Conservation (phyloP, 2,113 vertebrate species). For the Lampris incognitus region DNA sequence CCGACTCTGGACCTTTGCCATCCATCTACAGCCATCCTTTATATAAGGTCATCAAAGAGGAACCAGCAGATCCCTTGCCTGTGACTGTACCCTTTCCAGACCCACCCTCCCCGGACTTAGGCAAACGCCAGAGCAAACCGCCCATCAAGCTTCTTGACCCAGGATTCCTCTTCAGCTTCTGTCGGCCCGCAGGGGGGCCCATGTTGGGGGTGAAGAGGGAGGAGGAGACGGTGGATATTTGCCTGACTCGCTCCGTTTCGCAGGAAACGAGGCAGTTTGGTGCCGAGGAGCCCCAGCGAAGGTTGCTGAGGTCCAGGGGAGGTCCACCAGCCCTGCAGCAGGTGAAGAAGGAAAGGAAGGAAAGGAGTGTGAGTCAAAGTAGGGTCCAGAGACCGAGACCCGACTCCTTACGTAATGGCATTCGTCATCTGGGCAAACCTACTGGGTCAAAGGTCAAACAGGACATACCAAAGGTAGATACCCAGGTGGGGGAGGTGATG, state of each 20-base stretch:
- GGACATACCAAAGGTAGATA: conserved; percentile 67
- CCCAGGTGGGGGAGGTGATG: neutral
- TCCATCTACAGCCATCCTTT: conserved; percentile 75
- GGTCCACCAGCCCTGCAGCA: conserved; percentile 32
- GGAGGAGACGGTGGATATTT: conserved; percentile 84
- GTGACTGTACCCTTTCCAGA: conserved; percentile 66
- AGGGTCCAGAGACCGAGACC: conserved; percentile 35
- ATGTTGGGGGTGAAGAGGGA: conserved; percentile 79
- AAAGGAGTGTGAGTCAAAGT: conserved; percentile 59
- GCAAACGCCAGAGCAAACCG: conserved; percentile 85
- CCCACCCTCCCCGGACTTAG: conserved; percentile 75
- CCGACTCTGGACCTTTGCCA: conserved; percentile 52
- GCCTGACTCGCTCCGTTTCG: conserved; percentile 79
- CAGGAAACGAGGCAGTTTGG: conserved; percentile 59
- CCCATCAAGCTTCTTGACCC: conserved; percentile 85
- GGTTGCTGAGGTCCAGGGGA: conserved; percentile 60
- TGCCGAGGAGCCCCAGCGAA: conserved; percentile 46
- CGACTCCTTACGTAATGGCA: conserved; percentile 18
- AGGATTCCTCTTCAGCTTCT: conserved; percentile 84
- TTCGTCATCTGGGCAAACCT: conserved; percentile 34
- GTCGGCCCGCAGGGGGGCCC: conserved; percentile 71
- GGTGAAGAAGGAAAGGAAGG: conserved; percentile 71
- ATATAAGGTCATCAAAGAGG: conserved; percentile 83
- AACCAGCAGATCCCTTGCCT: conserved; percentile 81
- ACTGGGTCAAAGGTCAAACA: conserved; percentile 38